A percentile compares a stretch with the other conserved stretches of the same genome.
Conservation (phyloP, 2,888 invertebrate genomes). For the Stegophylla sp. region DNA sequence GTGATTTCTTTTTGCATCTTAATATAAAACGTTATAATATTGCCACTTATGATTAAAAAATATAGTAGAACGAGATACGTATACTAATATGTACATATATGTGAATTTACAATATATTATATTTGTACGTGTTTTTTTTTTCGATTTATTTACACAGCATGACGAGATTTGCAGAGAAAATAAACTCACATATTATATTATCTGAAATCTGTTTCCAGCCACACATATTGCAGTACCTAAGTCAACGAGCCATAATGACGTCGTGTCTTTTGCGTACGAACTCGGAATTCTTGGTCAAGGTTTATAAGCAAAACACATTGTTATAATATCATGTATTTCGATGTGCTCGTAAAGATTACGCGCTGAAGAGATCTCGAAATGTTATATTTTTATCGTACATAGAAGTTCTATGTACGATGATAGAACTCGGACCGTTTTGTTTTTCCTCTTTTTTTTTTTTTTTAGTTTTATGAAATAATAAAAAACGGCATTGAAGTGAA, state of each 20-base stretch:
- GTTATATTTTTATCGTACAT: background rate
- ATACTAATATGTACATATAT: background rate
- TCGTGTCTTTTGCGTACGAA: background rate
- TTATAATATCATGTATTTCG: no score
- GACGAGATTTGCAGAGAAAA: background rate
- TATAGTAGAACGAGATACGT: background rate
- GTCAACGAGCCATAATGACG: slow-evolving; percentile 12
- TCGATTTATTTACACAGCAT: background rate
- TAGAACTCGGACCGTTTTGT: background rate
- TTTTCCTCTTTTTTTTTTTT: no score
- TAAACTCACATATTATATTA: slow-evolving; percentile 7
- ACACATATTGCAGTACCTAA: background rate
- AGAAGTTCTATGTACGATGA: no score
- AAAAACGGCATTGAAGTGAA: no score
- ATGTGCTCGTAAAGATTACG: background rate
- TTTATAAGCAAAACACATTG: background rate
- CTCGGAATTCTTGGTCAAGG: background rate
- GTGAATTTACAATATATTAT: no score
- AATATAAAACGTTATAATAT: background rate
- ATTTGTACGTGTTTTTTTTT: background rate
- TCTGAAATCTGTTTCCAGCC: background rate
- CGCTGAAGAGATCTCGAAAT: background rate
- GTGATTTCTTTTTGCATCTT: background rate
- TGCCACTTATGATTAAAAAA: background rate
- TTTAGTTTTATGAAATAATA: no score